Percentiles rank a stretch among this genome's conserved stretches.
Evolutionary conservation across 1,140 invertebrate species (phyloP).

Genomic region (Tetramorium simillimum): DNA sequence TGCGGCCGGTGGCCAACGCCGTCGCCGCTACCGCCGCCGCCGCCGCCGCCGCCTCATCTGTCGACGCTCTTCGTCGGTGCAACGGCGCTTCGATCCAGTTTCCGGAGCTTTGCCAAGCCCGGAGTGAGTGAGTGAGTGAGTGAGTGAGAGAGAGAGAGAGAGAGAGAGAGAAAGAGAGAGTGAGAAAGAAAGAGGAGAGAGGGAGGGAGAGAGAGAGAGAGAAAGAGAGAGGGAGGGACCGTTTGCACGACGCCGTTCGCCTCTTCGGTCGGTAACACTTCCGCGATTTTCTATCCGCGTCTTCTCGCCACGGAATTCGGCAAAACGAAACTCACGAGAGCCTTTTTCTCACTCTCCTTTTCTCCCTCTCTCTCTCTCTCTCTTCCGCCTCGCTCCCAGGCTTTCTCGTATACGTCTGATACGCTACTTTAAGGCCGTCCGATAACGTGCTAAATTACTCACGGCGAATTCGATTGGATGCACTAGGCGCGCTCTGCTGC

Average conservation of each 20-base stretch:
- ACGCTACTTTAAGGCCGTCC: slow-evolving; percentile 46
- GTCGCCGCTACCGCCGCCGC: slow-evolving; percentile 44
- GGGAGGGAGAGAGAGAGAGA: neutral
- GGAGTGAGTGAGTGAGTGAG: slow-evolving; percentile 7
- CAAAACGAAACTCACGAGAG: slow-evolving; percentile 45
- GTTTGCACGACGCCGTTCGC: slow-evolving; percentile 25
- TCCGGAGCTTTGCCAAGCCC: slow-evolving; percentile 43
- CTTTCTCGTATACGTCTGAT: slow-evolving; percentile 18
- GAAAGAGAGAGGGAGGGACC: slow-evolving; percentile 23
- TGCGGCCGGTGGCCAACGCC: slow-evolving; percentile 59
- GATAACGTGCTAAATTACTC: slow-evolving; percentile 56
- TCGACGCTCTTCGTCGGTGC: slow-evolving; percentile 28
- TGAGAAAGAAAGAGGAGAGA: neutral
- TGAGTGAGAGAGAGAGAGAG: slow-evolving; percentile 15
- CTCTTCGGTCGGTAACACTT: slow-evolving; percentile 38
- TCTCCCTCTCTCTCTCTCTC: neutral
- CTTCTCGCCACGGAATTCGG: slow-evolving; percentile 28
- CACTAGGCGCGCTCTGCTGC: neutral
- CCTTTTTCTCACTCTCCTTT: neutral
- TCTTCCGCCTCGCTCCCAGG: neutral
- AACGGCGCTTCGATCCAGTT: slow-evolving; percentile 70
- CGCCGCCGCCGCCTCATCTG: slow-evolving; percentile 29
- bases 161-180: neutral
- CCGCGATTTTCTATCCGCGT: slow-evolving; percentile 40
- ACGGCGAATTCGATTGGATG: slow-evolving; percentile 17